Evolutionary conservation across 2,797 vertebrate species (phyloP), one percentile per base, ranked within the genome.

Genomic region (Microtus agrestis): DNA sequence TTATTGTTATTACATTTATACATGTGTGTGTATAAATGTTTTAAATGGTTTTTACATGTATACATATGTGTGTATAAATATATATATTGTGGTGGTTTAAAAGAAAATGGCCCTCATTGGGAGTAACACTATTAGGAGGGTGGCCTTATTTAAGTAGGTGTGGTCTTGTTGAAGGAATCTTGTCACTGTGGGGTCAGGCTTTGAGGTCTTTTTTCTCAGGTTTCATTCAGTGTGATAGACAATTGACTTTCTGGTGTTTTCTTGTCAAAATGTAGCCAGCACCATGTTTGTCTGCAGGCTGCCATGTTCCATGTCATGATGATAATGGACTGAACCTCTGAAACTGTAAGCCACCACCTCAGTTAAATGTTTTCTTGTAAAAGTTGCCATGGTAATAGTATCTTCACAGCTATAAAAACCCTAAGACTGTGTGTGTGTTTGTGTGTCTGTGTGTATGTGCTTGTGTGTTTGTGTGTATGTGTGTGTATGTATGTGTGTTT

Each of bases 381-480:
- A 34, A 21, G 34, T n/a, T 69, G 14, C 3, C 67, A n/a, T n/a
- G 34, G 34, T n/a, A 17, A 9, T 69, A 34, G 31, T 69, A 8
- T n/a, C 67, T 69, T 69, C 67, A 69, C 6, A 69, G 15, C 67
- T n/a, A n/a, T 63, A n/a, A 69, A 51, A 51, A 51, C 51, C 51
- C 14, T 51, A 51, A 51, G 51, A 15, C 6, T n/a, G n/a, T n/a
- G 2, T 69, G 6, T 69, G 1, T 67, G 65, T 67, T 13, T 67
- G 4, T 34, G 31, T 69, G 23, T 61, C 2, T 61, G 7, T 61
- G n/a, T n/a, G n/a, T n/a, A n/a, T n/a, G 6, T 61, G 59, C 25
- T 6, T 61, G 7, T 25, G 0, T 61, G 6, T 61, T 0, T 61
- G 14, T 54, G 1, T 56, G 0, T 56, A 6, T 56, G 15, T 54